Evolutionary conservation across 2,113 vertebrate species (phyloP), one percentile per base, ranked within the genome.

Genomic region (Atlantisia rogersi): DNA sequence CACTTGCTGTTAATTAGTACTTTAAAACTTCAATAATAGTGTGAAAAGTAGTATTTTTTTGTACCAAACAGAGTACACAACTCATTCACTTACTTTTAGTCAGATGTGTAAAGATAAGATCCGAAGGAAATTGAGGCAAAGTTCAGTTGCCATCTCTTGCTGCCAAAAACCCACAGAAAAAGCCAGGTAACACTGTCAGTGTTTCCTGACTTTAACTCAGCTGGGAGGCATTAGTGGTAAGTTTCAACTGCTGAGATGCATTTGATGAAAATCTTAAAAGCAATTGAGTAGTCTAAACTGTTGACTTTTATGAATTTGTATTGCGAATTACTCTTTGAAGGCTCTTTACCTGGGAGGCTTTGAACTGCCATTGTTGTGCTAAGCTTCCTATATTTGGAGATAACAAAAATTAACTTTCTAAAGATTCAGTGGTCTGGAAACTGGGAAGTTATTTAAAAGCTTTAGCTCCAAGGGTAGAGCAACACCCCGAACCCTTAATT

Each of bases 201-300:
- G 96, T 97, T 98, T 98, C 97, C 96, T 96, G 96, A 98, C 97
- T 98, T 98, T 91, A 98, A 96, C 97, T 98, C 98, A 95, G 97
- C 79, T 98, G 98, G 98, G 97, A 98, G 97, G 94, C 97, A 95
- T 96, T 97, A 97, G 97, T 97, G 95, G 93, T 96, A 98, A 98
- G 94, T 97, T 97, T 92, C 95, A 94, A 97, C 98, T 89, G 97
- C 97, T 97, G 98, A 94, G 97, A 96, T 93, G 85, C 94, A 97
- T 98, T 98, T 98, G 98, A 98, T 98, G 98, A 98, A 97, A 98
- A 98, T 98, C 97, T 98, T 98, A 94, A 98, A 98, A 98, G 98
- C 97, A 96, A 96, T 77, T 95, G 96, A 98, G 95, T 97, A 97
- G 95, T 98, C 97, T 97, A 97, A 97, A 98, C 97, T 97, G 98